Base-by-base conservation (phyloP, 2,113 vertebrate species). In the Zonotrichia leucophrys region DNA sequence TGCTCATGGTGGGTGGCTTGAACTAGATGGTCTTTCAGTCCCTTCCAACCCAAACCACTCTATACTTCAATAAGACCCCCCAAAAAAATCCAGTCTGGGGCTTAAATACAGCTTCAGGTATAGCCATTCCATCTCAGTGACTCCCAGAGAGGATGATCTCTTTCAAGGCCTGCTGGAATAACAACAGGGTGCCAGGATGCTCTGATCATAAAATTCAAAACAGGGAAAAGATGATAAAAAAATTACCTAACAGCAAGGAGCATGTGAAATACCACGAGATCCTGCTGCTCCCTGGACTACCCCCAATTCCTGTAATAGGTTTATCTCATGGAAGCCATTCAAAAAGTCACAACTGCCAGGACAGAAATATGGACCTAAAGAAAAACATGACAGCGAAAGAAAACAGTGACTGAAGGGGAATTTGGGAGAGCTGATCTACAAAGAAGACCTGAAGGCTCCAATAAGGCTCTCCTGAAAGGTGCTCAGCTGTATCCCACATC, bases 401-500 rank as follows among this genome's bases (percentile, higher is more conserved):
- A 79, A 83, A 59, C 17, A 21, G 42, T 33, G 35, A 4, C 17
- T 74, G 59, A 74, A 70, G 31, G 33, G 58, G 33, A 67, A 68
- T 80, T 66, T 63, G 37, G 47, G 56, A 67, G 47, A 37, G 7
- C 15, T 13, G 39, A 18, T 20, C 11, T 35, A 63, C 55, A 90
- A 85, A 66, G 15, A n/a, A 59, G 12, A 7, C 27, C 6, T 28
- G 33, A 17, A 20, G 33, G 3, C 9, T 75, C 30, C 0, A 0
- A 8, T 3, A 7, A 7, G 4, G 11, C 37, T 77, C 33, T 41
- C 10, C 37, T 0, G 2, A 68, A 35, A 35, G 35, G 41, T 23
- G 27, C 21, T 8, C 0, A 0, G 35, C 46, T 8, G 1, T 24
- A 47, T 44, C 31, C 22, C 1, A 1, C 37, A 25, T 31, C 50